Evolutionary conservation across 2,888 invertebrate genomes (phyloP).

Genomic region (Limnephilus lunatus): DNA sequence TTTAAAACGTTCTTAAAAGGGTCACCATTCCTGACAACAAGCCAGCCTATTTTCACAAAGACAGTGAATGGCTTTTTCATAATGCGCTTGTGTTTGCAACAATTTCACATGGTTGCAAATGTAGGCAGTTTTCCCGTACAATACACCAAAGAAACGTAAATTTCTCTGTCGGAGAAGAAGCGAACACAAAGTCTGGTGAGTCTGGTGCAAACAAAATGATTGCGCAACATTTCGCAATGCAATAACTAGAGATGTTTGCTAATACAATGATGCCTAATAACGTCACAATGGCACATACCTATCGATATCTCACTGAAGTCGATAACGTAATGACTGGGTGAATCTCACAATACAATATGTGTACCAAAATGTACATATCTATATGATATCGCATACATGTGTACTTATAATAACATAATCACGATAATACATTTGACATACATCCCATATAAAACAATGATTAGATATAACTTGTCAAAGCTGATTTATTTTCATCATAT

Average conservation of each 20-base stretch:
- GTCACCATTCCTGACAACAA: not conserved
- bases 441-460: slow-evolving; percentile 6
- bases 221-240: not conserved
- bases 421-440: slow-evolving; percentile 42
- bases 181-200: not conserved
- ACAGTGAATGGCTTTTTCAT: not conserved
- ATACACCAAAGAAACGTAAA: not conserved
- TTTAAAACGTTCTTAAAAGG: not conserved
- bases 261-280: not conserved
- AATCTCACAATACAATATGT: not conserved
- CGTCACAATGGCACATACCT: slow-evolving; percentile 2
- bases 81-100: not conserved
- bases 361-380: not conserved
- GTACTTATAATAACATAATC: slow-evolving; percentile 29
- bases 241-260: slow-evolving; percentile 8
- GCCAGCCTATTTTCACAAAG: not conserved
- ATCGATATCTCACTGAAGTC: slow-evolving; percentile 12
- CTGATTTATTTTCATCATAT: slow-evolving; percentile 2
- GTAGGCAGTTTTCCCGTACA: not conserved
- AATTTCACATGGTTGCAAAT: not conserved
- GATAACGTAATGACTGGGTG: slow-evolving; percentile 19
- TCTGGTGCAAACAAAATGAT: too few species aligned
- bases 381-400: slow-evolving; percentile 8
- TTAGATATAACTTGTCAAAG: slow-evolving; percentile 15
- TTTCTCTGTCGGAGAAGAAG: not conserved